Conservation (phyloP, 2,888 invertebrate genomes). For the Chrysomela aeneicollis region DNA sequence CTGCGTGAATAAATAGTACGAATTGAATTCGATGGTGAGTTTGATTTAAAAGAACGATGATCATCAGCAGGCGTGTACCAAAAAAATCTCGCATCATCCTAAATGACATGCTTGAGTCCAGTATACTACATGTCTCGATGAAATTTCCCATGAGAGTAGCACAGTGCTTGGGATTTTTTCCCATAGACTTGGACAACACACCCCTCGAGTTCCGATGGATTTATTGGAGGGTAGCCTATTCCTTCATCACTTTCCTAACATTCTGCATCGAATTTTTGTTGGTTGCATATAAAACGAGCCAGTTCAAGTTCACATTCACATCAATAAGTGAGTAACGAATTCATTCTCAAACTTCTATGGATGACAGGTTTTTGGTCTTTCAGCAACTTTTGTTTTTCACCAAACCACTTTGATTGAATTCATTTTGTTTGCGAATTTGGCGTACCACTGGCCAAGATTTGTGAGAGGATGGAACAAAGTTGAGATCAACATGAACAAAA, state of each 20-base stretch:
- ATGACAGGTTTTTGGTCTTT: no score
- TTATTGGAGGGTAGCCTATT: slow-evolving; percentile 33
- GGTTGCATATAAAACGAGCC: slow-evolving; percentile 17
- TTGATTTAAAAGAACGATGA: no score
- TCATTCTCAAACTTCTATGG: no score
- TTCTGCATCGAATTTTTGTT: slow-evolving; percentile 25
- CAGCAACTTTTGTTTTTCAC: slow-evolving; percentile 26
- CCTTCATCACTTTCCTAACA: slow-evolving; percentile 25
- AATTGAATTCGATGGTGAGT: no score
- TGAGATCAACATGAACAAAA: slow-evolving; percentile 21
- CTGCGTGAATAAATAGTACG: no score
- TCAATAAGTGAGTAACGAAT: slow-evolving; percentile 23
- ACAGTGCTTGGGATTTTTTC: slow-evolving; percentile 38
- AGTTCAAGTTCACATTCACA: slow-evolving; percentile 11
- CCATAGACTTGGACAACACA: slow-evolving; percentile 21
- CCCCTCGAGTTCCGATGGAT: slow-evolving; percentile 28
- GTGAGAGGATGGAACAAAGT: slow-evolving; percentile 27
- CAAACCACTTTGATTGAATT: slow-evolving; percentile 21
- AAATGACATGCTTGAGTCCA: slow-evolving; percentile 22
- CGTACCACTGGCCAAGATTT: slow-evolving; percentile 25
- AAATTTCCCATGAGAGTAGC: slow-evolving; percentile 30
- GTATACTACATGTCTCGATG: slow-evolving; percentile 27
- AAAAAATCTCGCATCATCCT: slow-evolving; percentile 11
- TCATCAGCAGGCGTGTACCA: neutral
- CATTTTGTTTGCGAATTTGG: slow-evolving; percentile 21